Evolutionary conservation across 2,888 invertebrate genomes (phyloP), one percentile per base, ranked within the genome.

Genomic region (Ferrisia virgata): DNA sequence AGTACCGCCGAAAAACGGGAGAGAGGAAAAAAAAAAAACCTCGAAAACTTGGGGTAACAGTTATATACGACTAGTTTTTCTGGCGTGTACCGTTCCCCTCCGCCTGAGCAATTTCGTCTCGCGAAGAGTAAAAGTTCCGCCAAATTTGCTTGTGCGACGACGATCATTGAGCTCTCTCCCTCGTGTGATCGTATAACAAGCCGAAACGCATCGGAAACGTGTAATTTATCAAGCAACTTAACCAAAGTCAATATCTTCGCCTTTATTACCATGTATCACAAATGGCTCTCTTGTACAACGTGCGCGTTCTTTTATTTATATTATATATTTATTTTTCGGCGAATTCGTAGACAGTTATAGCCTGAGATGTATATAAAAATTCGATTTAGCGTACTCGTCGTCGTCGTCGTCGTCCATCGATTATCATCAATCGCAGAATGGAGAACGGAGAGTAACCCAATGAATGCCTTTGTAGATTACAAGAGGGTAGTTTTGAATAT

Each of bases 151-250:
- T 4, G 5, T n/a, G 53, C 39, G 6, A 8, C 58, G 25, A 58
- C 25, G 25, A 47, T 47, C 47, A 47, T 47, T 18, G 25, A 8
- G 18, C 58, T 11, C 40, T 40, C 9, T 18, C 36, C 36, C 36
- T 36, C 36, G 47, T 47, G 13, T 13, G 18, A 64, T 28, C n/a
- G 47, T n/a, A 47, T 47, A 47, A 47, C 47, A 47, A 47, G 47
- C 25, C 58, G 25, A 78, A 43, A 79, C 43, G 25, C 78, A 79
- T 79, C 79, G 79, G 79, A 79, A 79, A 13, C 40, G 40, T 47
- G 40, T 79, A 79, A 79, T 79, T 43, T 79, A 79, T 79, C 79
- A 79, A 79, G 79, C 47, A 79, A 79, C 79, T 79, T 79, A 79
- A 78, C 78, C 39, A 78, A 79, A 79, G 79, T 79, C 79, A 79